These are phyloP conservation scores for Garra rufa DNA, from an alignment of 2,113 vertebrate species.

Conservation along the genomic window DNA sequence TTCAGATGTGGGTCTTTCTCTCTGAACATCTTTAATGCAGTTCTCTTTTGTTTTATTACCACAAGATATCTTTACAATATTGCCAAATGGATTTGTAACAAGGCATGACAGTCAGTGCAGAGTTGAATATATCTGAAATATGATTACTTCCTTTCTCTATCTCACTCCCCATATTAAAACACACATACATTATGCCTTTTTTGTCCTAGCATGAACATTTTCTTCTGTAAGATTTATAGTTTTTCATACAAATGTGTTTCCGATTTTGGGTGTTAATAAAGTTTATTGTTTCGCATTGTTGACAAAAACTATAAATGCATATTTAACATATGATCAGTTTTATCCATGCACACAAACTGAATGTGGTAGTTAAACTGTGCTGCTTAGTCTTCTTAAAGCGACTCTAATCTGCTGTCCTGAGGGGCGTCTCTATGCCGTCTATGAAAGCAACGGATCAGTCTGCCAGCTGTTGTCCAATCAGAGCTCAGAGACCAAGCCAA, in stretches of 20 bases:
- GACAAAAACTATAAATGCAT: not conserved
- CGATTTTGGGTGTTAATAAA: not conserved
- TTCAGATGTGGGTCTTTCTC: not conserved
- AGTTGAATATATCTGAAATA: not conserved
- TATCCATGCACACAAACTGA: not conserved
- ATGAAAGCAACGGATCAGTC: slow-evolving; percentile 3
- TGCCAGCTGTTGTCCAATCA: slow-evolving; percentile 36
- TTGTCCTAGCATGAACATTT: not conserved
- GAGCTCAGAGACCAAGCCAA: slow-evolving; percentile 31
- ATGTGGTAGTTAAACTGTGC: not conserved
- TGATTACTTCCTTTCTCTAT: not conserved
- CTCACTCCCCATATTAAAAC: not conserved
- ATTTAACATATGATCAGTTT: not conserved
- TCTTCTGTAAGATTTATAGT: not conserved
- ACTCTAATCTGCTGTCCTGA: slow-evolving; percentile 27
- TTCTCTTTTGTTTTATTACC: slow-evolving; percentile 19
- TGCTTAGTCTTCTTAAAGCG: slow-evolving; percentile 33
- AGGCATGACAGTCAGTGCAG: not conserved
- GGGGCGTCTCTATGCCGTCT: slow-evolving; percentile 6
- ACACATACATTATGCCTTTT: not conserved
- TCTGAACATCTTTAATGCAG: not conserved
- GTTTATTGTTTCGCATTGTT: not conserved
- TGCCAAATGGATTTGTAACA: not conserved
- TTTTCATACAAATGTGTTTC: not conserved
- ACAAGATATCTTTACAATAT: not conserved